Conservation (phyloP, 2,888 invertebrate genomes). For the Zhengitettix transpicula region DNA sequence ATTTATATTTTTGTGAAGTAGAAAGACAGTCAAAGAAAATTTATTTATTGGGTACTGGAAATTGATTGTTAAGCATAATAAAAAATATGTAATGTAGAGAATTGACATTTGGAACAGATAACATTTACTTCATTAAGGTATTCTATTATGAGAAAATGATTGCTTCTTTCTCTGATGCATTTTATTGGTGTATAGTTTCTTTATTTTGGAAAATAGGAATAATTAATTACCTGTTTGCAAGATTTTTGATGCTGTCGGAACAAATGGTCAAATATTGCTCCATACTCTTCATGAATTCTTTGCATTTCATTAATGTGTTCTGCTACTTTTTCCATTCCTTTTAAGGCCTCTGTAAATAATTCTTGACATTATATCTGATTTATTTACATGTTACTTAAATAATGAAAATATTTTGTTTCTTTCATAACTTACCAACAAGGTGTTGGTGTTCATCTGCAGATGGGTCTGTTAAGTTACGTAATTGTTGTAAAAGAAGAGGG, state of each 20-base stretch:
- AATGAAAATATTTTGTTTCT: neutral
- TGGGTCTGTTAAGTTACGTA: conserved; percentile 83
- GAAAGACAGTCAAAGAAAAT: too few relatives aligned
- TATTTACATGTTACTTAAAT: neutral
- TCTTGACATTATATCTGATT: neutral
- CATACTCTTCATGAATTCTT: conserved; percentile 97
- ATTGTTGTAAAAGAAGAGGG: conserved; percentile 84
- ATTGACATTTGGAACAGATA: too few relatives aligned
- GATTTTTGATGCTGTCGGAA: conserved; percentile 91
- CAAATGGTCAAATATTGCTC: conserved; percentile 93
- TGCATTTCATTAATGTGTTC: conserved; percentile 99
- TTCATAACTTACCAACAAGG: conserved; percentile 58
- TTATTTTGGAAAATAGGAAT: too few relatives aligned
- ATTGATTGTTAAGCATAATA: too few relatives aligned
- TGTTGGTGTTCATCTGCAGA: conserved; percentile 88
- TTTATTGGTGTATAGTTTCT: too few relatives aligned
- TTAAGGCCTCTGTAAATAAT: conserved; percentile 63
- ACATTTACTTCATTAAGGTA: too few relatives aligned
- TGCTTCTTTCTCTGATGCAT: too few relatives aligned
- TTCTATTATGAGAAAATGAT: too few relatives aligned
- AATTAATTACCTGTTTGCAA: conserved; percentile 51
- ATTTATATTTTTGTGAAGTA: too few relatives aligned
- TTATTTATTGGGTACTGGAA: too few relatives aligned
- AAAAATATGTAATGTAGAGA: too few relatives aligned
- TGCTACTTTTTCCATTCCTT: conserved; percentile 97